A percentile compares a stretch with the other conserved stretches of the same genome.
These are phyloP conservation scores for Eptesicus fuscus DNA, from an alignment of 2,113 vertebrate genomes.

Conservation along the genomic window DNA sequence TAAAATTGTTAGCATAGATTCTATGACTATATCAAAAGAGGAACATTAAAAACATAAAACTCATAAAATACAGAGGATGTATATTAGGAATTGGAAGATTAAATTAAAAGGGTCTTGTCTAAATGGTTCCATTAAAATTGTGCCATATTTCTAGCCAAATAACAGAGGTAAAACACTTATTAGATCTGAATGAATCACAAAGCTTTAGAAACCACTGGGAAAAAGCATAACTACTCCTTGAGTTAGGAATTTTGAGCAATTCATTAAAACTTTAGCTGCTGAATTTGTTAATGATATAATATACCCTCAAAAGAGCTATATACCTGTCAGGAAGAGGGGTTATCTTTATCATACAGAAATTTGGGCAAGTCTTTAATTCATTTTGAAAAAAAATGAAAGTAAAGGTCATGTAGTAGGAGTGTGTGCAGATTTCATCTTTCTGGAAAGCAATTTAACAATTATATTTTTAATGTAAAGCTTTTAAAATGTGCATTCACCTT, in stretches of 20 bases:
- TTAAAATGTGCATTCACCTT: neutral
- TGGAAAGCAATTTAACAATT: neutral
- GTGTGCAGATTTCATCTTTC: neutral
- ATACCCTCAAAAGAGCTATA: neutral
- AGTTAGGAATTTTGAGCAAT: neutral
- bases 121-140: slow-evolving; percentile 16
- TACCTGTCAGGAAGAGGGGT: neutral
- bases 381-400: slow-evolving; percentile 2
- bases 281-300: slow-evolving; percentile 14
- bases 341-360: neutral
- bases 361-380: neutral
- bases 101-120: neutral
- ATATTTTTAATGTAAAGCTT: neutral
- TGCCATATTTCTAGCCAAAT: neutral
- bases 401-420: neutral
- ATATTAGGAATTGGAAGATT: slow-evolving; percentile 31
- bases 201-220: neutral
- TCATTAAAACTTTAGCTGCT: slow-evolving; percentile 13
- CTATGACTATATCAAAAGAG: neutral
- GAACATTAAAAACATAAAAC: neutral
- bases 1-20: neutral
- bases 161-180: slow-evolving; percentile 14
- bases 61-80: neutral
- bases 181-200: neutral
- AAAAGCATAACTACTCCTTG: neutral